Evolutionary conservation across 2,888 invertebrate species (phyloP), one percentile per base, ranked within the genome.

Genomic region (Tiliacea aurago): DNA sequence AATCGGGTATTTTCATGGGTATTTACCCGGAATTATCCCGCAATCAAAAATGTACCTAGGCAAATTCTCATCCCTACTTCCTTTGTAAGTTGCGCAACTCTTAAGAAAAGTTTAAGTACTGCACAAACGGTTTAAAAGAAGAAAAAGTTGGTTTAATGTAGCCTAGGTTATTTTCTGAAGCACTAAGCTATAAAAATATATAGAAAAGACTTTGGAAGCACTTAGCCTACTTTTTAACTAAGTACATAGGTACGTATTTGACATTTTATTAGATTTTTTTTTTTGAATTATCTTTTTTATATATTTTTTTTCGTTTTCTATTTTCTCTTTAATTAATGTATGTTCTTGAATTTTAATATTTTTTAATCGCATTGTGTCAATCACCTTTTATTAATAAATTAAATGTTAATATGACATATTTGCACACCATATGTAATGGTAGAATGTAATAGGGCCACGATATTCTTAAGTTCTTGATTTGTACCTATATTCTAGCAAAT

Each of bases 131-230:
- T 65, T 61, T 6, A n/a, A 76, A 72, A n/a, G 33, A 1, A 72
- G 53, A 43, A 58, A 78, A 65, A 78, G 49, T 78, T 65, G 5
- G 43, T 33, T 61, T 55, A 55, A 55, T 65, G 64, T 55, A 55
- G 59, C 23, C 63, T 18, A 11, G 43, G 10, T 37, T 78, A 37
- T 62, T 63, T 79, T 53, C n/a, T 56, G n/a, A 58, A 78, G 67
- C 56, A n/a, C 56, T 78, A 45, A 79, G 33, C 73, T 51, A 79
- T 73, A 78, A 65, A 62, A 76, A 49, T 53, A 13, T 43, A 76
- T 76, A 45, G 45, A 28, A 62, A 72, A 65, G 28, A 49, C 41
- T 66, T 73, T 53, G n/a, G 7, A 65, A 65, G 33, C 80, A 49
- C 62, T 74, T 80, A 58, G 58, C 63, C 74, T 68, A 43, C 41